Base-by-base conservation (phyloP, 2,113 vertebrate genomes). In the Nanorana parkeri region DNA sequence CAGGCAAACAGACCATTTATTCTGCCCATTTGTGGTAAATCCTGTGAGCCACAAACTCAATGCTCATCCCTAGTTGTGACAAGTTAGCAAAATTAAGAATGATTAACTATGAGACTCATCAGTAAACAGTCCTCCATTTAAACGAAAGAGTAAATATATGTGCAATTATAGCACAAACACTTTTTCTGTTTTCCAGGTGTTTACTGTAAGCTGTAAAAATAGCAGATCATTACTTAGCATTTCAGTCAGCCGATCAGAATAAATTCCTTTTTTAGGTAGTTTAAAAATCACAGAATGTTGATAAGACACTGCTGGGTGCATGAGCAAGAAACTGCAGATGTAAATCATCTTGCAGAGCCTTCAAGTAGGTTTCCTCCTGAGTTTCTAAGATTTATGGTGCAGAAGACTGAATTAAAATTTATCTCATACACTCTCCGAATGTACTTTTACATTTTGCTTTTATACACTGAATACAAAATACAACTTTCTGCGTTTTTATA, bases 331-430 rank as follows among this genome's bases (percentile, higher is more conserved):
- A 66, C 1, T 36, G 32, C n/a, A 61, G 67, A 80, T 80, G 68
- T 72, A 80, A 80, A 71, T 80, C 55, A 79, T 58, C 77, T 79
- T 68, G 15, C 36, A 72, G 54, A 60, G 55, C 36, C n/a, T 80
- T 71, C 55, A 71, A 72, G 15, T 72, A 21, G 21, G 56, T 80
- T 80, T 28, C 56, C 68, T 63, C 23, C 68, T 52, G 56, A 71
- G 68, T 60, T 71, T 63, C 32, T 51, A 80, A 63, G 67, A 80
- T 80, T 80, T 80, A 80, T 72, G 17, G 56, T 32, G 58, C 56
- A 29, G 23, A 66, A 28, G 36, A 26, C 20, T 17, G 19, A 24
- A 71, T 72, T 63, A 21, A 80, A 80, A 52, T 72, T 52, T 68
- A 69, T 17, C 32, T 80, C 66, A 68, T 28, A 36, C 21, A 6